Base-by-base conservation (phyloP, 2,888 invertebrate species). In the Amphipoea oculea region DNA sequence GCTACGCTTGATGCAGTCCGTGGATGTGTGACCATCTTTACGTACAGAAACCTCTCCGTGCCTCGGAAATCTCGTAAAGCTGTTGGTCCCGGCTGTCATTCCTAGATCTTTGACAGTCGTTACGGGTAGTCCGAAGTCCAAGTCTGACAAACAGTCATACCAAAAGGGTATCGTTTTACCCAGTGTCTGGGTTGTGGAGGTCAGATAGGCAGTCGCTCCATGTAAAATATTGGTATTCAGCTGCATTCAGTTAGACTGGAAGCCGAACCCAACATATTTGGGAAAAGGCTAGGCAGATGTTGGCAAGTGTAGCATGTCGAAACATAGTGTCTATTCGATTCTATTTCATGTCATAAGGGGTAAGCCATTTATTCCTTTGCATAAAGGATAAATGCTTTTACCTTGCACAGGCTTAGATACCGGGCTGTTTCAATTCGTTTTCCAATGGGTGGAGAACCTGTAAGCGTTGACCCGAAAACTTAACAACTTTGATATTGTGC, bases 371-470 rank as follows among this genome's bases (percentile, higher is more conserved):
- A 81, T 65, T 23, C 54, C 45, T 23, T 65, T 74, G n/a, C 45
- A 5, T 48, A 23, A 14, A 63, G 45, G 63, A 73, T 79, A 79
- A 79, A 79, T 81, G 81, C 74, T 65, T 40, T 45, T 57, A 81
- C 29, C 48, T 75, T 42, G 20, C 29, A 63, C 40, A 42, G 40
- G 76, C 68, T 45, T 74, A 48, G 57, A 42, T 57, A 36, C 60
- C 45, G 76, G 36, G 1, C 14, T 67, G 36, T 57, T 54, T 48
- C 40, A 48, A 80, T 76, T 75, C 57, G 57, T 66, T 82, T 82
- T 82, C 57, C 57, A 68, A 68, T 66, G 17, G 65, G 0, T 6
- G 2, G 17, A 40, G 45, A 60, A 51, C 29, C 23, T 9, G 6
- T 14, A 60, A 23, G 4, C 4, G 7, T 20, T 62, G 36, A 62